Conservation (phyloP, 35 echinoderm and acorn worm species). For the Ophioderma brevispina region DNA sequence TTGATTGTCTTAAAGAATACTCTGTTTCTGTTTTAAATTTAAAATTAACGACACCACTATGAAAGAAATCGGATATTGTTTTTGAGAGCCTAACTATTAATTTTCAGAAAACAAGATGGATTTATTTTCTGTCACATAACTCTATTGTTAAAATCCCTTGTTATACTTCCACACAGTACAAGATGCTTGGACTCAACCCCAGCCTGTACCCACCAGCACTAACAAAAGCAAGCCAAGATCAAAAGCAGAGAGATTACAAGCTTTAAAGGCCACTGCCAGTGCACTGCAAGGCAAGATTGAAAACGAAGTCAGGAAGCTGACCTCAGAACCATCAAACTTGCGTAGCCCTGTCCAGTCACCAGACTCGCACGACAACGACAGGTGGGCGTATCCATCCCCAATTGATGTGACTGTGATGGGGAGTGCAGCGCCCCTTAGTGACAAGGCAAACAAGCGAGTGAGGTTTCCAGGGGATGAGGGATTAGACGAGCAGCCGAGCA, state of each 20-base stretch:
- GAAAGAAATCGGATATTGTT: too few species aligned
- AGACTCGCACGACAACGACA: neutral
- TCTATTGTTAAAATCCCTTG: too few species aligned
- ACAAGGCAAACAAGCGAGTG: neutral
- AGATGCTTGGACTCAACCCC: neutral
- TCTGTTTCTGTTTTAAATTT: too few species aligned
- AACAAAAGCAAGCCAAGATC: conserved; percentile 20
- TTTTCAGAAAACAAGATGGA: too few species aligned
- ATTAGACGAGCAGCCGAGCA: neutral
- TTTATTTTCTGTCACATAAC: too few species aligned
- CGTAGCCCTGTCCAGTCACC: neutral
- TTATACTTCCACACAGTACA: too few species aligned
- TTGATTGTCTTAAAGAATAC: too few species aligned
- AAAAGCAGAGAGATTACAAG: conserved; percentile 66
- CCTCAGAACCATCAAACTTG: conserved; percentile 35
- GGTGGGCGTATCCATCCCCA: conserved; percentile 26
- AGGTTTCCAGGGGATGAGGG: neutral
- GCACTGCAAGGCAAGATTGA: conserved; percentile 91
- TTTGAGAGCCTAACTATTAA: too few species aligned
- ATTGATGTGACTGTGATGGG: neutral
- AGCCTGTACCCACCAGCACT: neutral
- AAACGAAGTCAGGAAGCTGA: conserved; percentile 82
- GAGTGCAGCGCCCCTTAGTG: neutral
- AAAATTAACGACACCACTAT: too few species aligned
- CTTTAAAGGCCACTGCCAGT: conserved; percentile 80